Base-by-base conservation (phyloP, 2,113 vertebrate species). In the Okapia johnstoni region DNA sequence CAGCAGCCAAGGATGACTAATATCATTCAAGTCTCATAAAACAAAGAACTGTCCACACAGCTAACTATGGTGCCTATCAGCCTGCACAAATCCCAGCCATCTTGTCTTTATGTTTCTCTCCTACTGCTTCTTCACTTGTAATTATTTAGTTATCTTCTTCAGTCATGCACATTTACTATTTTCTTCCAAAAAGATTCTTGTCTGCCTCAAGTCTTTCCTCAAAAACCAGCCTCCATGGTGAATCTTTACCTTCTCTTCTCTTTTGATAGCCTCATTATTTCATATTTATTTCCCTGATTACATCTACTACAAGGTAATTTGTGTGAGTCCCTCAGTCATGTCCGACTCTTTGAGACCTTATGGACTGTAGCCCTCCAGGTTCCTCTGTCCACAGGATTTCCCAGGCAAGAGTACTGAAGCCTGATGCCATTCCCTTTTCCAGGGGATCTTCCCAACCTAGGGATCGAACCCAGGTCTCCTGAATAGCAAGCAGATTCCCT, bases 11-110 rank as follows among this genome's bases (percentile, higher is more conserved):
- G 4, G 25, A 36, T 83, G 40, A 70, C 83, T 76, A 91, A 70
- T 70, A 77, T 48, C 52, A 33, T 73, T 46, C 55, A 85, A 81
- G 85, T 57, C 40, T 70, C 80, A 80, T 81, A 92, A 97, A 97
- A 92, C 36, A 43, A 95, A 52, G 52, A 77, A 61, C 30, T 89
- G 46, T 30, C 86, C 52, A 40, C 12, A 19, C 40, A 94, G 85
- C 46, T 26, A 81, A 14, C 3, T 6, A 52, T 2, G 2, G 43
- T 11, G 13, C 46, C 16, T 57, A 11, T 16, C 57, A 84, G 19
- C n/a, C 10, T 33, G 50, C 12, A 1, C 55, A 77, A 50, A 70
- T 60, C 40, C 52, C 33, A 83, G 25, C 21, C 70, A 91, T 11
- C 4, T 28, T 83, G 26, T 25, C 30, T 95, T 70, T 55, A 43